These are phyloP conservation scores for Drosophila pectinifera DNA, from an alignment of 1,140 invertebrate species.

Conservation along the genomic window DNA sequence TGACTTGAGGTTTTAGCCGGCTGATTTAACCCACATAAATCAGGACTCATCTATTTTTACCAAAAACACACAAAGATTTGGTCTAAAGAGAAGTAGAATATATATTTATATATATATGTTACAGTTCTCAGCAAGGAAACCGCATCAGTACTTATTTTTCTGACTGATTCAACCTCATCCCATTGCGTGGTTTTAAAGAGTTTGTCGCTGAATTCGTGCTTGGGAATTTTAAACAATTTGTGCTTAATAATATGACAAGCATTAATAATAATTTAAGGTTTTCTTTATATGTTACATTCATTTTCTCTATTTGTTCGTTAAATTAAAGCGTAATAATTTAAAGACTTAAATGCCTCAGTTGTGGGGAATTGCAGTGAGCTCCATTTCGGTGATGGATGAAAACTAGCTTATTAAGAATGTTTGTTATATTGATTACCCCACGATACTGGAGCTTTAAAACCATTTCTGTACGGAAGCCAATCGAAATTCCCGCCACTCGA, in stretches of 20 bases:
- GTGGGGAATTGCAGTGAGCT: neutral
- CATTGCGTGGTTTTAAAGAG: no score
- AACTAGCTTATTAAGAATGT: constrained; percentile 22
- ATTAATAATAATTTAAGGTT: no score
- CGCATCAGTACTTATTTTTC: no score
- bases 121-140: neutral
- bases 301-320: neutral
- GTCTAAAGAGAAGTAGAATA: neutral
- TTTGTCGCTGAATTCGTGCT: no score
- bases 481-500: neutral
- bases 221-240: no score
- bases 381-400: constrained; percentile 2
- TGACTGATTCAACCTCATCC: no score
- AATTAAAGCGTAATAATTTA: neutral
- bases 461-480: constrained; percentile 8
- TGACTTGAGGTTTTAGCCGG: neutral
- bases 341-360: neutral
- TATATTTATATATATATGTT: neutral
- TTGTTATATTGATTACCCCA: constrained; percentile 22
- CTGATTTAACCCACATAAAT: neutral
- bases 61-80: neutral
- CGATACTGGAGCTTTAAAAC: neutral
- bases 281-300: neutral
- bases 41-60: neutral
- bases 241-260: no score